Evolutionary conservation across 2,113 vertebrate genomes (phyloP).

Genomic region (Pteropus alecto): DNA sequence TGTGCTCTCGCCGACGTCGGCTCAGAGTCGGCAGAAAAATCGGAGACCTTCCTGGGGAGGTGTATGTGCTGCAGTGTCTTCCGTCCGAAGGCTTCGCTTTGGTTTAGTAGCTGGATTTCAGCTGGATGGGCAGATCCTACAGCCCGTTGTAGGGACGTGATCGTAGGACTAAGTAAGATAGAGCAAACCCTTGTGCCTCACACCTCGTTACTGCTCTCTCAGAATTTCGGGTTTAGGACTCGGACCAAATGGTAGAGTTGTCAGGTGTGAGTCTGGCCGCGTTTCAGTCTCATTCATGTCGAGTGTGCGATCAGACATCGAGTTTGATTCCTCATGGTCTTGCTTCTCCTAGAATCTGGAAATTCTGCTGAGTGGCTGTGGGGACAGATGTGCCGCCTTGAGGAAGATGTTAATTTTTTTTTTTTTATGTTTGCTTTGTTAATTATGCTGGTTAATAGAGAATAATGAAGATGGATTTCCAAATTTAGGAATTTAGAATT

Average conservation of each 20-base stretch:
- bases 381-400: slow-evolving; percentile 43
- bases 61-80: rapidly evolving
- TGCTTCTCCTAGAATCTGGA: rapidly evolving
- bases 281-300: background rate
- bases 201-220: rapidly evolving
- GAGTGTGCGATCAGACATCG: rapidly evolving
- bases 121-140: rapidly evolving
- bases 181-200: rapidly evolving
- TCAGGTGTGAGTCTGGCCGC: background rate
- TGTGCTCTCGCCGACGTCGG: rapidly evolving
- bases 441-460: slow-evolving; percentile 62
- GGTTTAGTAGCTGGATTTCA: rapidly evolving
- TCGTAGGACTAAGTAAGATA: rapidly evolving
- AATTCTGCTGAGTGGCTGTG: background rate
- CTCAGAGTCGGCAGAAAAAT: rapidly evolving
- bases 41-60: rapidly evolving
- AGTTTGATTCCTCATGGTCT: rapidly evolving
- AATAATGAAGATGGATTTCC: slow-evolving; percentile 64
- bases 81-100: rapidly evolving
- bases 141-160: rapidly evolving
- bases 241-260: rapidly evolving
- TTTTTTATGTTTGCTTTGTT: slow-evolving; percentile 66
- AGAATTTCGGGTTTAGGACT: rapidly evolving
- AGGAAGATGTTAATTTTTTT: slow-evolving; percentile 42
- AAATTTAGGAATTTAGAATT: background rate